Conservation (phyloP, 2,113 vertebrate genomes). For the Macroglossus sobrinus region DNA sequence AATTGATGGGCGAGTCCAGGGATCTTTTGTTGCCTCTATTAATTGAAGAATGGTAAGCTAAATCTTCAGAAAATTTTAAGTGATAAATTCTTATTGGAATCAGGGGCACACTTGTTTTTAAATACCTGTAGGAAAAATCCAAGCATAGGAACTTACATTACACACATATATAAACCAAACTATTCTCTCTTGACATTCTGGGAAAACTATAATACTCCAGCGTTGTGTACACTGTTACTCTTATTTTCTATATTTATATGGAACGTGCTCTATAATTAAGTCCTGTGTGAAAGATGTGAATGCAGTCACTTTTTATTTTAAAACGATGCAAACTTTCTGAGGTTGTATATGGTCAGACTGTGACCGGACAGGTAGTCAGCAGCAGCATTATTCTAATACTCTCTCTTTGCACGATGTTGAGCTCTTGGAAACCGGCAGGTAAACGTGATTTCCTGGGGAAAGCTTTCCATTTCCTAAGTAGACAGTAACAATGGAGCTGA, state of each 20-base stretch:
- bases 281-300: not conserved
- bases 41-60: not conserved
- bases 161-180: not conserved
- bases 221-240: not conserved
- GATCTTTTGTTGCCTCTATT: not conserved
- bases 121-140: not conserved
- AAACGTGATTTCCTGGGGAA: not conserved
- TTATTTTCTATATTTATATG: not conserved
- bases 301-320: not conserved
- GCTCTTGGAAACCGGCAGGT: not conserved
- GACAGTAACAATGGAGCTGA: not conserved
- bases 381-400: not conserved
- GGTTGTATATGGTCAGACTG: not conserved
- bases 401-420: not conserved
- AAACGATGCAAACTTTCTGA: not conserved
- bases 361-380: not conserved
- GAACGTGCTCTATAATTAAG: not conserved
- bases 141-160: not conserved
- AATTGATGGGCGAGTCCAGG: not conserved
- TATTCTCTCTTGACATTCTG: not conserved
- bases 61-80: not conserved
- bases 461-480: not conserved
- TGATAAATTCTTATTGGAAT: not conserved
- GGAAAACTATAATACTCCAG: not conserved
- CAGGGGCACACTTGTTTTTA: not conserved